Evolutionary conservation across 2,797 vertebrate genomes (phyloP).

Genomic region (Lithobates pipiens): DNA sequence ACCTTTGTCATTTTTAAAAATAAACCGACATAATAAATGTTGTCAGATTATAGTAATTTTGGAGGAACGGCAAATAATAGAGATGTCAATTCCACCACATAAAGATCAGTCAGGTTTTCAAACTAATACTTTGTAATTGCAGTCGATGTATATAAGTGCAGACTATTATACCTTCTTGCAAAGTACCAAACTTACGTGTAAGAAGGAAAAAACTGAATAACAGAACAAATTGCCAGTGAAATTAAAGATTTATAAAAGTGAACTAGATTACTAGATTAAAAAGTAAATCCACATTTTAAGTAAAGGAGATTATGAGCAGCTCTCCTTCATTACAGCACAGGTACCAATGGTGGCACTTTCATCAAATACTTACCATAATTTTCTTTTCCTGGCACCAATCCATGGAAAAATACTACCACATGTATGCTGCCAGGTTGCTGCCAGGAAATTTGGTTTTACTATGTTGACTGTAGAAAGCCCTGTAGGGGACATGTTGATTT

Average conservation of each 20-base stretch:
- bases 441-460: no score
- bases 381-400: no score
- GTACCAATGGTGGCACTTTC: not conserved
- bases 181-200: conserved; percentile 30
- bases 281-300: not conserved
- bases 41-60: conserved; percentile 55
- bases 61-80: conserved; percentile 48
- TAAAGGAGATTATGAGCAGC: no score
- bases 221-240: conserved; percentile 13
- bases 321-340: not conserved
- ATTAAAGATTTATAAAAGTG: not conserved
- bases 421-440: no score
- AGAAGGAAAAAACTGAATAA: conserved; percentile 33
- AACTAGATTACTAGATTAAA: not conserved
- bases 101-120: conserved; percentile 30
- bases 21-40: conserved; percentile 57
- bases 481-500: no score
- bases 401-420: no score
- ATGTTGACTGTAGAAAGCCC: no score
- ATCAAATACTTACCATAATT: no score
- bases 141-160: conserved; percentile 41
- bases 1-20: conserved; percentile 55
- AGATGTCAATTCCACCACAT: conserved; percentile 54
- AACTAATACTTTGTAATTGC: conserved; percentile 57
- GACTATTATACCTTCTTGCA: conserved; percentile 53